Percentiles rank a stretch among this genome's conserved stretches.
phyloP scores from a whole-genome alignment of 2,888 invertebrate genomes.

The Byasa hedistus region DNA sequence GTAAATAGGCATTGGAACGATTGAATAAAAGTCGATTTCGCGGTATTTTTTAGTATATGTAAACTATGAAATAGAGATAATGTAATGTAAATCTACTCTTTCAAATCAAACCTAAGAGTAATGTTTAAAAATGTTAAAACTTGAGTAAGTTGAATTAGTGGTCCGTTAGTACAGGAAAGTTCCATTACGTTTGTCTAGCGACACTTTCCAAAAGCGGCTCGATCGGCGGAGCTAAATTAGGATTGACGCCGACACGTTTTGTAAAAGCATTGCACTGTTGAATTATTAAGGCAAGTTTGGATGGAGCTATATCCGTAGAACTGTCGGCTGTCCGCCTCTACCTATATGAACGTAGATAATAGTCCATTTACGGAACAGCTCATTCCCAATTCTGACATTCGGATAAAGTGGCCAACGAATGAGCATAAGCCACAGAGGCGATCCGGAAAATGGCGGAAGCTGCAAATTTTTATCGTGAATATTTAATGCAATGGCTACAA shows the following conservation, averaged over 20 bases:
- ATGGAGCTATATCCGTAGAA: slow-evolving; percentile 72
- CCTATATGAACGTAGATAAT: slow-evolving; percentile 50
- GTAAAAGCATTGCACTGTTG: slow-evolving; percentile 80
- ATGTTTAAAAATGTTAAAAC: slow-evolving; percentile 21
- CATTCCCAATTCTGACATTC: slow-evolving; percentile 76
- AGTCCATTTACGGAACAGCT: slow-evolving; percentile 66
- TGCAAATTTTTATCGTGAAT: slow-evolving; percentile 29
- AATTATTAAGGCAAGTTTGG: slow-evolving; percentile 76
- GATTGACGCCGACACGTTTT: slow-evolving; percentile 79
- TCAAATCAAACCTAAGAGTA: too few species aligned
- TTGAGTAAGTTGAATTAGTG: slow-evolving; percentile 16
- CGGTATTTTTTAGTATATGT: background rate
- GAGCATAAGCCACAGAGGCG: slow-evolving; percentile 56
- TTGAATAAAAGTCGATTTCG: background rate
- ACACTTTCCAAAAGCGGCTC: slow-evolving; percentile 74
- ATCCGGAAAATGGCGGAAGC: slow-evolving; percentile 42
- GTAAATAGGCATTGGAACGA: background rate
- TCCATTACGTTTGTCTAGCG: slow-evolving; percentile 76
- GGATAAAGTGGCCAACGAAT: slow-evolving; percentile 66
- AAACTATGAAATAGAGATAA: background rate
- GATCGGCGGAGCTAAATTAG: slow-evolving; percentile 74
- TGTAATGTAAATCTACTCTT: background rate
- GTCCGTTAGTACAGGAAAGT: slow-evolving; percentile 58
- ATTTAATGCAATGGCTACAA: slow-evolving; percentile 40
- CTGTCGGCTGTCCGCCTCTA: slow-evolving; percentile 53